These are phyloP conservation scores for Pardalotus punctatus DNA, from an alignment of 2,113 vertebrate species.

Conservation along the genomic window DNA sequence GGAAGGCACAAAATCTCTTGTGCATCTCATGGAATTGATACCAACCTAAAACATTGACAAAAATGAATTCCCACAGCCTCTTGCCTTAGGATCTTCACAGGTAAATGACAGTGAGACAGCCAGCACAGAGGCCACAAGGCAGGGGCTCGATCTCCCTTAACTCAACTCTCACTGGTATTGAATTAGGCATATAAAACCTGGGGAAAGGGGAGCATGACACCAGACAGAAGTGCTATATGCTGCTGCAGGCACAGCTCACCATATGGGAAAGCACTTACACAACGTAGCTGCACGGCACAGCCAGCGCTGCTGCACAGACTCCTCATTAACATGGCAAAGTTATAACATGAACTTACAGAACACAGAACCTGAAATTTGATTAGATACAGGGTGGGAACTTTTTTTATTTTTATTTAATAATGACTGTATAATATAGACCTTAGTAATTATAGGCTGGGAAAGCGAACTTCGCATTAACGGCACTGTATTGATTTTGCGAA, in stretches of 20 bases:
- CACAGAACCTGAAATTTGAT: background rate
- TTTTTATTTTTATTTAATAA: slow-evolving; percentile 11
- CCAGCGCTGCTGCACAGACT: background rate
- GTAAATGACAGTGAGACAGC: background rate
- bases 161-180: background rate
- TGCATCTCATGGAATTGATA: background rate
- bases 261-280: slow-evolving; percentile 10
- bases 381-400: background rate
- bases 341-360: background rate
- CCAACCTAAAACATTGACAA: background rate
- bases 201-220: background rate
- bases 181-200: background rate
- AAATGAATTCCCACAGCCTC: background rate
- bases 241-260: slow-evolving; percentile 3
- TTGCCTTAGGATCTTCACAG: background rate
- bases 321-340: background rate
- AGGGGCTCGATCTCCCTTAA: background rate
- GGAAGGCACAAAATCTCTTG: background rate
- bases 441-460: slow-evolving; percentile 18
- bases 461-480: background rate
- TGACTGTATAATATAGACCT: slow-evolving; percentile 14
- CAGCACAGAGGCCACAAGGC: background rate
- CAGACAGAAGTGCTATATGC: background rate
- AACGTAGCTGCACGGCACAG: background rate
- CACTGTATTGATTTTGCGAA: slow-evolving; percentile 31